These are phyloP conservation scores for Eidolon helvum DNA, from an alignment of 2,113 vertebrate species.

Conservation along the genomic window DNA sequence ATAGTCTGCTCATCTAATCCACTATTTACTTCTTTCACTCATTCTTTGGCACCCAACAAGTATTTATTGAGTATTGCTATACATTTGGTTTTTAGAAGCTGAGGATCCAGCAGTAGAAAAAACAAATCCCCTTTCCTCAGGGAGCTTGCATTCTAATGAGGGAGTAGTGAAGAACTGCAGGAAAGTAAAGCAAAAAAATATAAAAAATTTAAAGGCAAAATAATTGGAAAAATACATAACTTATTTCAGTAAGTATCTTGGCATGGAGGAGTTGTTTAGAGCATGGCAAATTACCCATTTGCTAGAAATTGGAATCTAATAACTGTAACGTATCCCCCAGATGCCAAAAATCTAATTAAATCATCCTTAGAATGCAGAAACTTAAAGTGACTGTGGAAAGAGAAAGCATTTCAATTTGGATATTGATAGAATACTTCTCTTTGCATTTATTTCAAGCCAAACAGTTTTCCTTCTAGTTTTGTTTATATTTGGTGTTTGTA, in stretches of 20 bases:
- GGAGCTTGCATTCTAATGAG: background rate
- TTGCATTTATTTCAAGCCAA: conserved; percentile 47
- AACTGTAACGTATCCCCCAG: background rate
- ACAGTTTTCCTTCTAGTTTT: conserved; percentile 49
- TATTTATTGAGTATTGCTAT: background rate
- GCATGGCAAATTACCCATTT: conserved; percentile 2
- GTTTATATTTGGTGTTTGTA: conserved; percentile 64
- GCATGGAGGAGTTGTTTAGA: background rate
- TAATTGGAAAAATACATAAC: background rate
- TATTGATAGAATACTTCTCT: conserved; percentile 48
- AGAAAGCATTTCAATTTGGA: conserved; percentile 47
- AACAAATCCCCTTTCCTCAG: background rate
- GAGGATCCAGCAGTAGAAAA: background rate
- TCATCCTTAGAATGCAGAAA: conserved; percentile 26
- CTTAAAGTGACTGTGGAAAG: background rate
- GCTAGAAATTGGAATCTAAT: conserved; percentile 8
- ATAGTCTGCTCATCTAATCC: background rate
- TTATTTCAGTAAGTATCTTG: conserved; percentile 1
- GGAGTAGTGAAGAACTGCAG: background rate
- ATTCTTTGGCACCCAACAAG: background rate
- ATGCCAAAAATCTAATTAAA: conserved; percentile 25
- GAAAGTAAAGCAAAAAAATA: background rate
- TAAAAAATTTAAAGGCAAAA: background rate
- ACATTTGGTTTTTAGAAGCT: background rate
- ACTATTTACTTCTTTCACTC: background rate